Percentiles rank a stretch among this genome's conserved stretches.
phyloP scores from a whole-genome alignment of 2,888 invertebrate genomes.

The Sabatieria punctata region DNA sequence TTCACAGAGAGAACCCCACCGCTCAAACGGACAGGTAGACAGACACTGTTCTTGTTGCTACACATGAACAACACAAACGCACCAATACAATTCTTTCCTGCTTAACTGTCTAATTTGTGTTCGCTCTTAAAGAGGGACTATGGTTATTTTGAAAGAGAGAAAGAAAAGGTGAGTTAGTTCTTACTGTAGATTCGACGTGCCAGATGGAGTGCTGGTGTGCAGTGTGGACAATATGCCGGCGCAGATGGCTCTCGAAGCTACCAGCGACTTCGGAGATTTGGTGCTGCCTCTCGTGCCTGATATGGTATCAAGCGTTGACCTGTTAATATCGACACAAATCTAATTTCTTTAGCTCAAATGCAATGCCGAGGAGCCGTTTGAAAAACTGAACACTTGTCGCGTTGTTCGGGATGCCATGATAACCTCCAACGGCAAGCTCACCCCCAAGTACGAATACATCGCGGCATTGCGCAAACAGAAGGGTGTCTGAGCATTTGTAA shows the following conservation, averaged over 20 bases:
- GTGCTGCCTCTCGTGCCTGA: slow-evolving; percentile 71
- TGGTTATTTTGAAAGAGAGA: too few relatives aligned
- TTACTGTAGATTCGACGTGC: slow-evolving; percentile 22
- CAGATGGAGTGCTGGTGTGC: slow-evolving; percentile 77
- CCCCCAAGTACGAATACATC: slow-evolving; percentile 85
- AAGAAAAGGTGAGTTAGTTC: too few relatives aligned
- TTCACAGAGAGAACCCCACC: slow-evolving; percentile 95
- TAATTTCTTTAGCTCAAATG: slow-evolving; percentile 46
- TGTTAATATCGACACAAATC: too few relatives aligned
- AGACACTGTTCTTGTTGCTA: too few relatives aligned
- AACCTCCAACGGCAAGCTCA: slow-evolving; percentile 78
- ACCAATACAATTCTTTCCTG: too few relatives aligned
- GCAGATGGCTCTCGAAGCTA: slow-evolving; percentile 86
- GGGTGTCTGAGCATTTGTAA: too few relatives aligned
- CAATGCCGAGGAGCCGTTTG: slow-evolving; percentile 58
- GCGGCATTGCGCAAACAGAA: slow-evolving; percentile 60
- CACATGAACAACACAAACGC: too few relatives aligned
- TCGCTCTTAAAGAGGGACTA: too few relatives aligned
- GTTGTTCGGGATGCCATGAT: slow-evolving; percentile 58
- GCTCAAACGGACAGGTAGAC: too few relatives aligned
- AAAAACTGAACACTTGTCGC: slow-evolving; percentile 52
- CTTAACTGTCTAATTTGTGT: too few relatives aligned
- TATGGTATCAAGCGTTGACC: too few relatives aligned
- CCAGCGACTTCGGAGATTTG: slow-evolving; percentile 89
- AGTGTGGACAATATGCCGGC: slow-evolving; percentile 99